Percentiles rank a stretch among this genome's conserved stretches.
Conservation (phyloP, 2,797 vertebrate genomes). For the Tauraco hartlaubi region DNA sequence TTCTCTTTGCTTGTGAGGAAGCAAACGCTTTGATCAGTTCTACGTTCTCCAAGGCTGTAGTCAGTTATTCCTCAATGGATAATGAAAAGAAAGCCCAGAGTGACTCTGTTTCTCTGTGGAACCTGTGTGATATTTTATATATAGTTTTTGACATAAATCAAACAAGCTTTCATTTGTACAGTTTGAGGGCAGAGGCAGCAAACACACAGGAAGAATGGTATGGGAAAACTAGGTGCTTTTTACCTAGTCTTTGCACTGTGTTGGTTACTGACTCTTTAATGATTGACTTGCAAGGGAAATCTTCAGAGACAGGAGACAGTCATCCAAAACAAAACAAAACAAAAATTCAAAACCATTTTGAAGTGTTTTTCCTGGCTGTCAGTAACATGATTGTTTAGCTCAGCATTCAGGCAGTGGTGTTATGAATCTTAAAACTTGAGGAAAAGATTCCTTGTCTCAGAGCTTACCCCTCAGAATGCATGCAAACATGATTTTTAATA, state of each 20-base stretch:
- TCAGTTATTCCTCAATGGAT: conserved; percentile 67
- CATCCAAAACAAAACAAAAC: conserved; percentile 10
- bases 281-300: conserved; percentile 48
- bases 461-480: not conserved
- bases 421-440: not conserved
- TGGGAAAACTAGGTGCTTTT: conserved; percentile 40
- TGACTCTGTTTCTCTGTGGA: conserved; percentile 60
- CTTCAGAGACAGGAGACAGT: conserved; percentile 25
- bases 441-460: not conserved
- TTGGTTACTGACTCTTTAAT: conserved; percentile 25
- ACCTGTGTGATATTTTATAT: conserved; percentile 68
- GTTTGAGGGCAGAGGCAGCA: conserved; percentile 60
- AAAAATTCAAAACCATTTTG: not conserved
- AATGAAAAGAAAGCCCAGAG: conserved; percentile 63
- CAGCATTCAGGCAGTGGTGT: not conserved
- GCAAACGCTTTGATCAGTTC: conserved; percentile 58
- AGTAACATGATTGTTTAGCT: not conserved
- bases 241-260: conserved; percentile 31
- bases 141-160: conserved; percentile 70
- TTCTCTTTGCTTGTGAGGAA: conserved; percentile 60
- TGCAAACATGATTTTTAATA: not conserved
- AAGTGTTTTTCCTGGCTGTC: conserved; percentile 6
- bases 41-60: conserved; percentile 53
- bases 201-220: conserved; percentile 15
- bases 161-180: conserved; percentile 67